A percentile compares a stretch with the other conserved stretches of the same genome.
Evolutionary conservation across 2,888 invertebrate genomes (phyloP).

Genomic region (Aspidapion aeneum): DNA sequence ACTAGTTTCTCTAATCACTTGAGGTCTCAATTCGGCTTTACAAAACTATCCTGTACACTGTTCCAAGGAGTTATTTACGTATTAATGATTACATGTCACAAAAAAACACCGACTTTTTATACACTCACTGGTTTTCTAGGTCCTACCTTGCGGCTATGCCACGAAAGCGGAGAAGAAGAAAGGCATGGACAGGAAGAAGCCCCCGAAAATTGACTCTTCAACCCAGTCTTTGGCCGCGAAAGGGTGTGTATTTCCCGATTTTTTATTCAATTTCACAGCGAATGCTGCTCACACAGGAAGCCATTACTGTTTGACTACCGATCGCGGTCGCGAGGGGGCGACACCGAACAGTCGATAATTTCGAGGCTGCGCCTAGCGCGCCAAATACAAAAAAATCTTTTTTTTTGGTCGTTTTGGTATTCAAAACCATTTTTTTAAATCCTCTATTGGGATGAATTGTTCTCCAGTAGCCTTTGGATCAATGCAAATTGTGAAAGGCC

Average conservation of each 20-base stretch:
- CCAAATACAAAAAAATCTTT: slow-evolving; percentile 21
- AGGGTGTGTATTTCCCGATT: slow-evolving; percentile 57
- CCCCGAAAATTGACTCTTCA: slow-evolving; percentile 51
- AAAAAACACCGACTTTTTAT: neutral
- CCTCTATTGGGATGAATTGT: too few species aligned
- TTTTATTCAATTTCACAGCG: slow-evolving; percentile 10
- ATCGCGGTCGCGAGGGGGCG: slow-evolving; percentile 36
- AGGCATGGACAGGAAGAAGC: slow-evolving; percentile 45
- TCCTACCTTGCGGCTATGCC: slow-evolving; percentile 40
- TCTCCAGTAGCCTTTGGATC: too few species aligned
- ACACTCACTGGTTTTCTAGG: slow-evolving; percentile 36
- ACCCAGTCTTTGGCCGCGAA: slow-evolving; percentile 64
- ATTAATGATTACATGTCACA: neutral
- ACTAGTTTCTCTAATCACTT: neutral
- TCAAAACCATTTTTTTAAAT: neutral
- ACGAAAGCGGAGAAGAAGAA: slow-evolving; percentile 47
- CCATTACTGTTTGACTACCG: slow-evolving; percentile 36
- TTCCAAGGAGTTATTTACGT: neutral
- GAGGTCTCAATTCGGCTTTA: too few species aligned
- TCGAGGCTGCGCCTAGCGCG: slow-evolving; percentile 43
- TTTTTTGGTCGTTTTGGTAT: neutral
- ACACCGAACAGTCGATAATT: slow-evolving; percentile 45
- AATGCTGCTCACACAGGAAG: slow-evolving; percentile 38
- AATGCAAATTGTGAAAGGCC: too few species aligned
- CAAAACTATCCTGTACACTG: too few species aligned